Evolutionary conservation across 1,140 invertebrate species (phyloP).

Genomic region (Gonioctena quinquepunctata): DNA sequence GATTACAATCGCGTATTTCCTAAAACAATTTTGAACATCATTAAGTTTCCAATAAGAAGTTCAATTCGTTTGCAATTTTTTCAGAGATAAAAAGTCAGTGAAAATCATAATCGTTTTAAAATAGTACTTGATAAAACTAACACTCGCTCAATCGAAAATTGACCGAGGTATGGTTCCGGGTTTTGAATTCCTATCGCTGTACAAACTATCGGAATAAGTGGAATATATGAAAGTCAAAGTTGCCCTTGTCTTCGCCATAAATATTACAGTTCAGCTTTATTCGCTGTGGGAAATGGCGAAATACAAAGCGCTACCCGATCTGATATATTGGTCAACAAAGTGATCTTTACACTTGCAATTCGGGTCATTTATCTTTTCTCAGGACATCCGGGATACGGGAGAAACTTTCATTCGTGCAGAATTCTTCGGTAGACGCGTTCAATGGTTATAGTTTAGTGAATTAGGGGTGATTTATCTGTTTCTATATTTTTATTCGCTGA

Average conservation of each 20-base stretch:
- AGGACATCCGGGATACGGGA: background rate
- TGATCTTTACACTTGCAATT: background rate
- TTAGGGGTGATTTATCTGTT: background rate
- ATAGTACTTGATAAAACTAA: no score
- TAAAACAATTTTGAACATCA: no score
- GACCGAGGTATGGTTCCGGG: no score
- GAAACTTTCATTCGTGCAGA: background rate
- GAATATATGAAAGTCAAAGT: background rate
- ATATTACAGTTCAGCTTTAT: background rate
- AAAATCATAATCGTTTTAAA: no score
- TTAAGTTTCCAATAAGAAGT: no score
- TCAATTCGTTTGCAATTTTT: no score
- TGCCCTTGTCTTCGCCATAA: background rate
- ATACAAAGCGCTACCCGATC: background rate
- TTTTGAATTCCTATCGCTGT: background rate
- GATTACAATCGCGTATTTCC: no score
- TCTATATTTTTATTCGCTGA: no score
- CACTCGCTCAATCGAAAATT: no score
- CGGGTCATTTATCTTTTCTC: background rate
- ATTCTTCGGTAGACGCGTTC: background rate
- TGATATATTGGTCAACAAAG: background rate
- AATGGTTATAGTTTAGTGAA: background rate
- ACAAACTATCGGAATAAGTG: background rate
- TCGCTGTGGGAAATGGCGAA: background rate
- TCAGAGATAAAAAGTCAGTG: no score